Base-by-base conservation (phyloP, 2,797 vertebrate species). In the Steatocranus sp. region DNA sequence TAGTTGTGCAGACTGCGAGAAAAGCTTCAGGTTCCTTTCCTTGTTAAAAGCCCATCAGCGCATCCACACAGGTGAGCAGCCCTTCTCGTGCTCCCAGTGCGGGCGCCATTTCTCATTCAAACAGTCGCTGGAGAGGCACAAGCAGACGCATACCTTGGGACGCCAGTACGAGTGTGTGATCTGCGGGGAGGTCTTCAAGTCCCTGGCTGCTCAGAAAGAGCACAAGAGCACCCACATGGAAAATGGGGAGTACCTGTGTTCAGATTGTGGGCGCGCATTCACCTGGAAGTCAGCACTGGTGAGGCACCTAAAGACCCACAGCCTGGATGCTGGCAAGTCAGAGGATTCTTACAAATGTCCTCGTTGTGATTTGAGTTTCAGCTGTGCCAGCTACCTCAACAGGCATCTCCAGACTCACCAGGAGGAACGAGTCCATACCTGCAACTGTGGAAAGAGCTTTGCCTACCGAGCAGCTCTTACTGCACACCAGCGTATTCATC, bases 91-190 rank as follows among this genome's bases (percentile, higher is more conserved):
- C 53, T 80, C 94, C 6, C 93, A 94, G 58, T 97, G 96, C 0
- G 95, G 94, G 3, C 93, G 93, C 2, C 81, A 92, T 4, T 96
- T 96, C 87, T 96, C 96, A n/a, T 96, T 95, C 85, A 95, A 95
- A 75, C 96, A 96, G 90, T 96, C 95, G 0, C 91, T 96, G 89
- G 94, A 96, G 83, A 90, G 96, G 32, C 96, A 97, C 80, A 92
- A 92, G 84, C 95, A 92, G 14, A 96, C 95, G 0, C 96, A 97
- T 91, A 90, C 88, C 1, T 90, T 93, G 0, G 95, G 92, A 18
- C 84, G 92, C 20, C 93, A 80, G 18, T 93, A 93, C 11, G 87
- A 93, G 63, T 96, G 96, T 75, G 86, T 82, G 6, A 91, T 95
- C 80, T 96, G 96, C 6, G 94, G 94, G 2, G 91, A 96, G 89